phyloP scores from a whole-genome alignment of 2,113 vertebrate genomes.

The Camarhynchus parvulus region DNA sequence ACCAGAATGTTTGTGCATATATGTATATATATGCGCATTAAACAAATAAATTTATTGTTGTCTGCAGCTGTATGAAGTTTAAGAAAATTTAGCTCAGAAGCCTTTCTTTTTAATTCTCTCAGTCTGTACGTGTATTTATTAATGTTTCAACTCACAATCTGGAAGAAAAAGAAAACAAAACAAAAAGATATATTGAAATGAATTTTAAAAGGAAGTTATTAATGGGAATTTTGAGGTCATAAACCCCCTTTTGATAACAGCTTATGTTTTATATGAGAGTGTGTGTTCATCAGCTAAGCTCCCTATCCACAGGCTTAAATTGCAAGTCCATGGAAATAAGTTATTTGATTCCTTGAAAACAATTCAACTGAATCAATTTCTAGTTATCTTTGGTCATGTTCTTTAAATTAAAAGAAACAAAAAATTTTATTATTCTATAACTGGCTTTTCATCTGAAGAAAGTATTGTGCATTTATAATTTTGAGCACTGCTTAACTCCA shows the following conservation, averaged over 20 bases:
- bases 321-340: not conserved
- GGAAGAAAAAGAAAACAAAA: not conserved
- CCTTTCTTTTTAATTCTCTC: not conserved
- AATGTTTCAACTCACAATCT: not conserved
- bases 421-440: not conserved
- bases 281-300: not conserved
- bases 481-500: not conserved
- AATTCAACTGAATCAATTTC: constrained; percentile 27
- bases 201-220: not conserved
- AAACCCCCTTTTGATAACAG: not conserved
- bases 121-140: not conserved
- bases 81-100: not conserved
- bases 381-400: constrained; percentile 19
- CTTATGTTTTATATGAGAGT: not conserved
- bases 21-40: not conserved
- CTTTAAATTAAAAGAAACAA: not conserved
- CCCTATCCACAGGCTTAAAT: not conserved
- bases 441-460: not conserved
- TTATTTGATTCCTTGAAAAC: not conserved
- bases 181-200: not conserved
- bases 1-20: not conserved
- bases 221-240: not conserved
- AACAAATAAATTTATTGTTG: not conserved
- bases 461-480: not conserved
- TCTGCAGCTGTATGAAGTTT: not conserved